A percentile compares a stretch with the other conserved stretches of the same genome.
Evolutionary conservation across 2,888 invertebrate species (phyloP).

Genomic region (Silvanus unidentatus): DNA sequence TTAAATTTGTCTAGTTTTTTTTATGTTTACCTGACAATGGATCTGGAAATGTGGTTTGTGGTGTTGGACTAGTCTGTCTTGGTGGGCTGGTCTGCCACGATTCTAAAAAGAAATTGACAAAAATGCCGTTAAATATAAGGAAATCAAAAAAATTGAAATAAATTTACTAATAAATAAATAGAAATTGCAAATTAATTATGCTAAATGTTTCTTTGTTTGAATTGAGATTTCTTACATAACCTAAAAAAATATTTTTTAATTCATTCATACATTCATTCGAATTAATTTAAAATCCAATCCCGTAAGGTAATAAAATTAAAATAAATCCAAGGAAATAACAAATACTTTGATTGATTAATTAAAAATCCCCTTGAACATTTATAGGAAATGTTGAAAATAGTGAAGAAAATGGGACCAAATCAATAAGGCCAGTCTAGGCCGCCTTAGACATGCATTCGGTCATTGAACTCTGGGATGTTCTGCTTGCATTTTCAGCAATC

Average conservation of each 20-base stretch:
- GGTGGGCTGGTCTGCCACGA: slow-evolving; percentile 44
- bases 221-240: too few relatives aligned
- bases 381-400: background rate
- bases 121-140: background rate
- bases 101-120: slow-evolving; percentile 31
- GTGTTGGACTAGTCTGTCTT: slow-evolving; percentile 40
- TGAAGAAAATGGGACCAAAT: slow-evolving; percentile 14
- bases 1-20: background rate
- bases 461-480: slow-evolving; percentile 17
- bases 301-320: too few relatives aligned
- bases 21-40: slow-evolving; percentile 30
- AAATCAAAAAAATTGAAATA: too few relatives aligned
- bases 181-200: too few relatives aligned
- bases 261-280: too few relatives aligned
- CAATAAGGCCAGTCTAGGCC: slow-evolving; percentile 24
- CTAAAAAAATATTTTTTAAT: too few relatives aligned
- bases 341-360: too few relatives aligned
- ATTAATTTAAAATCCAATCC: too few relatives aligned
- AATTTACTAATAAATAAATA: too few relatives aligned
- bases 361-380: too few relatives aligned
- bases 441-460: slow-evolving; percentile 18
- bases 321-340: too few relatives aligned
- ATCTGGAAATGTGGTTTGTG: slow-evolving; percentile 41
- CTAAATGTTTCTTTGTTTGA: too few relatives aligned
- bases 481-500: slow-evolving; percentile 2